These are phyloP conservation scores for Ornithorhynchus anatinus DNA, from an alignment of 2,113 vertebrate species.

Conservation along the genomic window DNA sequence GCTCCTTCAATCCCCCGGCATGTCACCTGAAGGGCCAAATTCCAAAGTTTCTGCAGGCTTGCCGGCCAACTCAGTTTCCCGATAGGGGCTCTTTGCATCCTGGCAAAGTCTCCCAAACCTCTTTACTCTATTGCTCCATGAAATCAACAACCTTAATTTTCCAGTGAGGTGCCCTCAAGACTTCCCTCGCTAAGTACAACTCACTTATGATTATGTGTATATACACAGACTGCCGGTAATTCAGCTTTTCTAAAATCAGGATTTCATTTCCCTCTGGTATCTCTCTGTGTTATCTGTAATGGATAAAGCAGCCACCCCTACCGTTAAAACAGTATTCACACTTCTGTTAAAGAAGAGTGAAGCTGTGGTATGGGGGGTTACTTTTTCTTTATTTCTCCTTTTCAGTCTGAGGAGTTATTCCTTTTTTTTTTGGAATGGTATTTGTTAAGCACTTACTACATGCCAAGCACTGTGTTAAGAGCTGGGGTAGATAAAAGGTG, in stretches of 20 bases:
- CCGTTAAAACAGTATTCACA: not conserved
- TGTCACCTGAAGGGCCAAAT: no score
- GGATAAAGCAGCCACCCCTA: not conserved
- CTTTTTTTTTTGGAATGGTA: no score
- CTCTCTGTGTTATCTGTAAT: not conserved
- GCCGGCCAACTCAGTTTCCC: no score
- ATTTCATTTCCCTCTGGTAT: not conserved
- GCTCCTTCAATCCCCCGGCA: no score
- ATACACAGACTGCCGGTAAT: not conserved
- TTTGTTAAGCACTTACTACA: no score
- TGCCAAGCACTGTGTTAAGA: no score
- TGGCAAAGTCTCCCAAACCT: no score
- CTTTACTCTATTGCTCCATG: no score
- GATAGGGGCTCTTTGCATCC: no score
- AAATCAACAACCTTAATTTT: not conserved
- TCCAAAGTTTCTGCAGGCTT: no score
- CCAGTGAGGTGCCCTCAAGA: not conserved
- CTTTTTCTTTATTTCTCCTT: not conserved
- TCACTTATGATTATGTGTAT: not conserved
- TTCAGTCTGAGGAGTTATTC: not conserved
- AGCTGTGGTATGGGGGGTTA: no score
- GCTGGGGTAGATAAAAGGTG: no score
- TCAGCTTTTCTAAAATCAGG: not conserved
- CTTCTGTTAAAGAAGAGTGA: not conserved
- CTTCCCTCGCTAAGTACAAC: not conserved